These are phyloP conservation scores for Pocillopora damicornis DNA, from an alignment of 64 coral and sea anemone species.

Conservation along the genomic window DNA sequence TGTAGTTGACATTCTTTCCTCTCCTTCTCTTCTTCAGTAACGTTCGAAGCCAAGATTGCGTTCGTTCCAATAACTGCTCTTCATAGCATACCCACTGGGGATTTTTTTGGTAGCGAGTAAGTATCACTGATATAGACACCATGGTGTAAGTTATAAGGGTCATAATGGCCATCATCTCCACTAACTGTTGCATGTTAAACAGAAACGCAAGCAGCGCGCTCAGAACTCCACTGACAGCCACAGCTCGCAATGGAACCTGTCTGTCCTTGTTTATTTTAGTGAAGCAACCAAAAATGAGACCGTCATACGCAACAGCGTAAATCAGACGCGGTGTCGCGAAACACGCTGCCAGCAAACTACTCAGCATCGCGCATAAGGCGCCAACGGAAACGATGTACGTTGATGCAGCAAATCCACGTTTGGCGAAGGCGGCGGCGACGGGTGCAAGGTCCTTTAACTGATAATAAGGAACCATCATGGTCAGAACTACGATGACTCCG, in stretches of 20 bases:
- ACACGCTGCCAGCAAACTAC: constrained; percentile 47
- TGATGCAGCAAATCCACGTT: constrained; percentile 40
- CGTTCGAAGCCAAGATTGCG: constrained; percentile 16
- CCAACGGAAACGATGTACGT: constrained; percentile 75
- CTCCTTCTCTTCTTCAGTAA: constrained; percentile 22
- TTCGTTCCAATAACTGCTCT: background rate
- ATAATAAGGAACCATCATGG: constrained; percentile 80
- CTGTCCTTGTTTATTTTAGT: constrained; percentile 27
- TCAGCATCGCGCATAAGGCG: constrained; percentile 53
- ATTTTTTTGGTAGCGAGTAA: constrained; percentile 38
- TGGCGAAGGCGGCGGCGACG: constrained; percentile 56
- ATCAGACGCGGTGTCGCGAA: constrained; percentile 51
- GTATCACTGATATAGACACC: constrained; percentile 55
- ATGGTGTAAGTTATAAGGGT: constrained; percentile 55
- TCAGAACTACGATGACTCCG: constrained; percentile 45
- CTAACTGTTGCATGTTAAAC: constrained; percentile 47
- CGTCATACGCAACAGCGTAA: constrained; percentile 65
- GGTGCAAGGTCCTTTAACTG: constrained; percentile 48
- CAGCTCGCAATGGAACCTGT: constrained; percentile 50
- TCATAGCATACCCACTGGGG: background rate
- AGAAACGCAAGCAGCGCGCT: constrained; percentile 33
- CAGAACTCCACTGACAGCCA: constrained; percentile 21
- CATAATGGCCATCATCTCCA: constrained; percentile 58
- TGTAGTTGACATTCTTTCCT: background rate
- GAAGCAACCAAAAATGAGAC: constrained; percentile 59